Base-by-base conservation (phyloP, 2,888 invertebrate species). In the Drosophila engyochracea region DNA sequence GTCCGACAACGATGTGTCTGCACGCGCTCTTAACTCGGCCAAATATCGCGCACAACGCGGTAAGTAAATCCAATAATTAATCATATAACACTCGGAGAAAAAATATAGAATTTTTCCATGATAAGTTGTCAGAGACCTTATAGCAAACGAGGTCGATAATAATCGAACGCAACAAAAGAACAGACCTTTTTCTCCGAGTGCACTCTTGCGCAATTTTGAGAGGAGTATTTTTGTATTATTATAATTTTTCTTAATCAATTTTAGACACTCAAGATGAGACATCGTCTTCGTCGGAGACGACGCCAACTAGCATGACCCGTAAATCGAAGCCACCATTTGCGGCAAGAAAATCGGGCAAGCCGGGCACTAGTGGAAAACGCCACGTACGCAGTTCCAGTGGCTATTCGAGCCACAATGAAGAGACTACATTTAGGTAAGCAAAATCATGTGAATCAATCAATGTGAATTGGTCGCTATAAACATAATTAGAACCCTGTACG, bases 381-480 rank as follows among this genome's bases (percentile, higher is more conserved):
- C 96, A 96, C 92, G 96, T 97, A 74, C 95, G 97, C 77, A 96
- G 96, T 82, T 96, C 96, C 86, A 96, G 96, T 92, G 97, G 97
- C 53, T 97, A 97, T 93, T 96, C 96, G 83, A 96, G 96, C 94
- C 97, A 97, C 94, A 97, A 96, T 93, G 97, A 97, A 93, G 97
- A 97, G 93, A 97, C 97, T 73, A 97, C 97, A 65, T 97, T 97
- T 95, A 96, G 96, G 96, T 96, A 93, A 91, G 88, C 75, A 41
- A 28, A 1, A 22, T 41, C 10, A 28, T 52, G 3, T 59, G n/a
- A 53, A 67, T 25, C 30, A 37, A 51, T 5, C 69, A 54, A 70
- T 37, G 30, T 68, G 52, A 49, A 71, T 64, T 68, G 55, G 72
- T 77, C 71, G 81, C 81, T 85, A 88, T 83, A 81, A 72, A 76